Percentiles rank a stretch among this genome's conserved stretches.
Conservation (phyloP, 2,888 invertebrate species). For the Dasysyrphus albostriatus region DNA sequence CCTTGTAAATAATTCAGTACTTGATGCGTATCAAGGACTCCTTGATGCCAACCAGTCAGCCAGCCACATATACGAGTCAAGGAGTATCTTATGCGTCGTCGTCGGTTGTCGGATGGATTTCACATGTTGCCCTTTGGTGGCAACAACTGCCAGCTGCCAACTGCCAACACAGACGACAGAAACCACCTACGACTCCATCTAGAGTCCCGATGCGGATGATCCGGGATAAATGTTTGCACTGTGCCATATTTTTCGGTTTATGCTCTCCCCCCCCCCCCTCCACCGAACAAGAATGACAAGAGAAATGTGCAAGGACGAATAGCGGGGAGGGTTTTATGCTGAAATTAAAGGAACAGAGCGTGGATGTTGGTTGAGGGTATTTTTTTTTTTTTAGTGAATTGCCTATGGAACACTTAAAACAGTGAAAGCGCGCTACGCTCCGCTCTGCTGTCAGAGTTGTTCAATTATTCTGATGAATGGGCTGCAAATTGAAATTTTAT, state of each 20-base stretch:
- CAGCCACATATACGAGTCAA: not conserved
- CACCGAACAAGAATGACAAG: not conserved
- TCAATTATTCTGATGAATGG: slow-evolving; percentile 79
- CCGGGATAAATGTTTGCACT: slow-evolving; percentile 67
- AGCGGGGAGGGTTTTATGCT: not conserved
- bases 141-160: slow-evolving; percentile 12
- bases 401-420: slow-evolving; percentile 75
- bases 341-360: slow-evolving; percentile 22
- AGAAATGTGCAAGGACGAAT: slow-evolving; percentile 12
- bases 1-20: slow-evolving; percentile 73
- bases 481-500: slow-evolving; percentile 78
- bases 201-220: slow-evolving; percentile 62
- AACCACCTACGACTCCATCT: slow-evolving; percentile 64
- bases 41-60: not conserved
- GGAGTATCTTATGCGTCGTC: slow-evolving; percentile 23
- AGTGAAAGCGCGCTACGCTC: slow-evolving; percentile 63
- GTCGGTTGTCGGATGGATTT: slow-evolving; percentile 52
- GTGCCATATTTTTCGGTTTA: slow-evolving; percentile 67
- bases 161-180: slow-evolving; percentile 52
- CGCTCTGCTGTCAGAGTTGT: slow-evolving; percentile 74
- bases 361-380: slow-evolving; percentile 12
- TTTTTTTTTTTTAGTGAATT: slow-evolving; percentile 60
- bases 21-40: slow-evolving; percentile 62
- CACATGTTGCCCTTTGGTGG: slow-evolving; percentile 75
- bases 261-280: slow-evolving; percentile 7